Base-by-base conservation (phyloP, 2,797 vertebrate species). In the Megalops cyprinoides region DNA sequence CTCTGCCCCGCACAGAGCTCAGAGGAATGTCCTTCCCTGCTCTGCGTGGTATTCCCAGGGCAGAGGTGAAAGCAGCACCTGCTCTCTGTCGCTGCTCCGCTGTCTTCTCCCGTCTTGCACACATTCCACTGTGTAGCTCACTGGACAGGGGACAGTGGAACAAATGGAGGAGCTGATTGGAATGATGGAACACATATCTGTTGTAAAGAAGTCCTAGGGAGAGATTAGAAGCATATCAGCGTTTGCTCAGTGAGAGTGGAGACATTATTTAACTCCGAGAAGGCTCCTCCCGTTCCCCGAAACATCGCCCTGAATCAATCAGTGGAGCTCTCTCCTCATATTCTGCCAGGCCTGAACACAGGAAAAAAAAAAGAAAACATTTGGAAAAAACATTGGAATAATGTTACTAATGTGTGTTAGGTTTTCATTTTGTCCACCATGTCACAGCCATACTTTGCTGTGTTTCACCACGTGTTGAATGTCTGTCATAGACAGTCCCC, bases 1-100 rank as follows among this genome's bases (percentile, higher is more conserved):
- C 86, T 89, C 86, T 85, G 87, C 88, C 89, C 87, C 85, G 82
- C 80, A 85, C 67, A 86, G 85, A 1, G 7, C 58, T 3, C 3
- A 2, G 3, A 25, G 62, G 1, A n/a, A 25, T 56, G 3, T 62
- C 39, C 18, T 0, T 5, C 76, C 14, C 48, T 18, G n/a, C 37
- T 10, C 31, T 42, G 53, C 48, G 49, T 44, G 25, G 76, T 78
- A 46, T 48, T 77, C 55, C 34, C 15, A 51, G 60, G 67, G 58
- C 79, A 78, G 79, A 74, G 67, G 53, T 83, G 37, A 14, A 55
- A 5, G 77, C 86, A 84, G 86, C 89, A 90, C 87, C 89, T 92
- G 89, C 88, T 91, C 87, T 88, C 79, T n/a, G n/a, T n/a, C n/a
- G n/a, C n/a, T n/a, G n/a, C n/a, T n/a, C n/a, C n/a, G n/a, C 71